Conservation (phyloP, 2,797 vertebrate species). For the Hyperoplus lanceolatus region DNA sequence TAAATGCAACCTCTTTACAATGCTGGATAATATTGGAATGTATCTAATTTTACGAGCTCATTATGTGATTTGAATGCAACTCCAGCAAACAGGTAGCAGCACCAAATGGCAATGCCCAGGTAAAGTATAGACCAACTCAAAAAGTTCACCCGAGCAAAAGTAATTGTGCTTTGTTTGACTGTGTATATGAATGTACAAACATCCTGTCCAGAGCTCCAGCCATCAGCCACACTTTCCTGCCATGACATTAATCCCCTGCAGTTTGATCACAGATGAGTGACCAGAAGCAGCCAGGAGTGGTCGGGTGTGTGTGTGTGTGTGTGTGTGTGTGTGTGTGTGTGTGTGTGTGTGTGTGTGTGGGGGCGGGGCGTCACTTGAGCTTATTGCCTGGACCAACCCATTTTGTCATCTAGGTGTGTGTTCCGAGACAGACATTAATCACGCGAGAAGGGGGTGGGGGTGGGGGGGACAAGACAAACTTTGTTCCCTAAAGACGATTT, state of each 20-base stretch:
- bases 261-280: conserved; percentile 68
- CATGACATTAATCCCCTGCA: conserved; percentile 63
- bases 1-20: background rate
- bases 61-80: background rate
- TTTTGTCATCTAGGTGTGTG: conserved; percentile 66
- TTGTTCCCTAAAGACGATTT: conserved; percentile 40
- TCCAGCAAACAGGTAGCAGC: background rate
- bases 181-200: conserved; percentile 5
- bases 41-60: conserved; percentile 2
- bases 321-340: too few species aligned
- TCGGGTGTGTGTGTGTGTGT: too few species aligned
- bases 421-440: conserved; percentile 68
- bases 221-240: conserved; percentile 57
- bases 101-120: background rate
- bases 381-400: conserved; percentile 53
- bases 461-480: conserved; percentile 31
- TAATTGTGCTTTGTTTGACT: background rate
- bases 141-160: background rate
- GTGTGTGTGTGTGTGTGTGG: background rate
- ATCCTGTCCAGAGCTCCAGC: conserved; percentile 25
- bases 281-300: conserved; percentile 15
- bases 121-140: background rate
- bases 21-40: background rate
- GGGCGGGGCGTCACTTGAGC: conserved; percentile 46
- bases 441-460: conserved; percentile 18